Conservation (phyloP, 2,888 invertebrate genomes). For the Mesorhabditis sp. region DNA sequence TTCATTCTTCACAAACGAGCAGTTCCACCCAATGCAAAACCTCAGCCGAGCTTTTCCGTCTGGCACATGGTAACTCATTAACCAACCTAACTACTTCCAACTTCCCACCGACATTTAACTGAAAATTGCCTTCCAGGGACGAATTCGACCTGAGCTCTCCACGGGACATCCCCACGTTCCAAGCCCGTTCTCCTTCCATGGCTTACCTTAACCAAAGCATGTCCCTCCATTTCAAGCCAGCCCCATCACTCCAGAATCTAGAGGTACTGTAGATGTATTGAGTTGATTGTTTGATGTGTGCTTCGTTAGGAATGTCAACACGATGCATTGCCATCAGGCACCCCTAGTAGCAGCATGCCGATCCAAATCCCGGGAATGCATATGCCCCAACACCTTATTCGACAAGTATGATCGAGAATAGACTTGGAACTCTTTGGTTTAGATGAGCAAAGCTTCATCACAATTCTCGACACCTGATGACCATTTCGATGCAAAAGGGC, state of each 20-base stretch:
- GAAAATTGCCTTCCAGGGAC: too few species aligned
- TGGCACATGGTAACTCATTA: too few species aligned
- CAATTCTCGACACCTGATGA: conserved; percentile 45
- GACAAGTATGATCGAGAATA: neutral
- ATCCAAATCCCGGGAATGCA: conserved; percentile 6
- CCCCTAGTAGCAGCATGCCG: neutral
- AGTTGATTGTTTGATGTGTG: neutral
- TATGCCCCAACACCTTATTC: conserved; percentile 1
- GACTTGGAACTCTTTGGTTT: neutral
- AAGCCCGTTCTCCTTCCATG: neutral
- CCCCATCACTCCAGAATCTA: conserved; percentile 6
- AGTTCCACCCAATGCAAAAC: too few species aligned
- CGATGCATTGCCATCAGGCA: neutral
- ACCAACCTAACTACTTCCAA: too few species aligned
- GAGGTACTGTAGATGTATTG: neutral
- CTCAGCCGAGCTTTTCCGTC: too few species aligned
- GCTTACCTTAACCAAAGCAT: neutral
- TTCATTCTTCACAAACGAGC: too few species aligned
- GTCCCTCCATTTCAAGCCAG: neutral
- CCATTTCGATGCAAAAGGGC: conserved; percentile 17
- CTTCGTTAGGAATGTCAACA: neutral
- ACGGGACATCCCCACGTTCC: neutral
- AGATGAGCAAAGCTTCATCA: neutral
- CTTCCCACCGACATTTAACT: too few species aligned
- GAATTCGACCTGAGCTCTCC: conserved; percentile 8